Base-by-base conservation (phyloP, 1,140 invertebrate genomes). In the Halictus rubicundus region DNA sequence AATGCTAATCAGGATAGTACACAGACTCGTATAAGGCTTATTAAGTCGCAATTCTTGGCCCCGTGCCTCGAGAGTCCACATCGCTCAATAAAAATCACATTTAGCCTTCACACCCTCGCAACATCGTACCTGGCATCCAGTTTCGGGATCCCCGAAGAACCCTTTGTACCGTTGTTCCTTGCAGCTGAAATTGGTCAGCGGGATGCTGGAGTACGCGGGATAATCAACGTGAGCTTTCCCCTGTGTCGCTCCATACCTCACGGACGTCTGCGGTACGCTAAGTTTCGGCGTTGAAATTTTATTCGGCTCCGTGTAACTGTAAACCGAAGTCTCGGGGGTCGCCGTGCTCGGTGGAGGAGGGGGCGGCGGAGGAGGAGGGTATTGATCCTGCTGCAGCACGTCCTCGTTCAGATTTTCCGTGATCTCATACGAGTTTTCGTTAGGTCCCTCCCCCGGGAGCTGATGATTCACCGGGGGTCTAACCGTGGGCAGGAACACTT, bases 131-230 rank as follows among this genome's bases (percentile, higher is more conserved):
- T 98, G 97, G 89, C 97, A 98, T 81, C 95, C 94, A 0, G 97
- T 97, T 77, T 96, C 95, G 1, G 97, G 96, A 92, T 98, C 97
- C 10, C 97, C 97, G 87, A 98, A 98, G 91, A 98, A 98, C 64
- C 97, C 97, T 86, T 98, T 98, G 90, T 98, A 98, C 12, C 97
- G 93, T 89, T 98, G 97, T 52, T 96, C 95, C 70, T 96, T 96
- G 90, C 97, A 98, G 89, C 95, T 95, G 89, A 98, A 98, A 80
- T 93, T 94, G 0, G 97, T 98, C 78, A 94, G 92, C 0, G 97
- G 97, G 70, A 98, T 97, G 32, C 92, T 93, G 4, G 95, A 94
- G 16, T 97, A 94, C 37, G 95, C 96, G 0, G 97, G 97, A 93
- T 98, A 98, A 92, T 98, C 97, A 7, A 97, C 91, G 23, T 97